Conservation (phyloP, 2,113 vertebrate genomes). For the Perca fluviatilis region DNA sequence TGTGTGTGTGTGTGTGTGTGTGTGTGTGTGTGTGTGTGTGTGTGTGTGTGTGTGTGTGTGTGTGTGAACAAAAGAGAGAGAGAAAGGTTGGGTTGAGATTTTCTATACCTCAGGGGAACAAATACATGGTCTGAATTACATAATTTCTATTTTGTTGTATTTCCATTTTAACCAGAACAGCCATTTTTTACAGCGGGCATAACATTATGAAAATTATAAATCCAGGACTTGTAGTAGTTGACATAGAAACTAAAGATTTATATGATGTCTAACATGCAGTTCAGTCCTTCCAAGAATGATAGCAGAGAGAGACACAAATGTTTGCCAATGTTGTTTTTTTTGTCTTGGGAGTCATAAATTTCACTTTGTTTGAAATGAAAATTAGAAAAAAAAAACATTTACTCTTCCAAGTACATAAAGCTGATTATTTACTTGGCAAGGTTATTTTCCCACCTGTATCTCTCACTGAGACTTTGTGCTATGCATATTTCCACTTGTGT, state of each 20-base stretch:
- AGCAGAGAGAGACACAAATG: background rate
- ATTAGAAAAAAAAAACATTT: background rate
- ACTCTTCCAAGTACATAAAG: background rate
- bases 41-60: slow-evolving; percentile 22
- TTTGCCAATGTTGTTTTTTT: background rate
- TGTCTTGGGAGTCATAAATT: background rate
- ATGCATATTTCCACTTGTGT: background rate
- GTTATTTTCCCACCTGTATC: slow-evolving; percentile 11
- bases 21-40: slow-evolving; percentile 24
- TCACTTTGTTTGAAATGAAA: background rate
- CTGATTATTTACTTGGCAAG: slow-evolving; percentile 7
- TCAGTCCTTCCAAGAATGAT: background rate
- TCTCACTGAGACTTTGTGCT: background rate
- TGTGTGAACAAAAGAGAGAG: background rate
- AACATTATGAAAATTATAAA: background rate
- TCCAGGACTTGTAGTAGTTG: background rate
- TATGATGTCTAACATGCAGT: background rate
- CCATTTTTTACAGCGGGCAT: background rate
- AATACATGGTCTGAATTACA: slow-evolving; percentile 2
- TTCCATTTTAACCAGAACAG: background rate
- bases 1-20: slow-evolving; percentile 33
- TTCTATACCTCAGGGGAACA: slow-evolving; percentile 3
- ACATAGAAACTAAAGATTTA: background rate
- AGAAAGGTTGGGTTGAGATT: background rate
- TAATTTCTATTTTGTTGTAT: slow-evolving; percentile 4